These are phyloP conservation scores for Dendrolimus punctatus DNA, from an alignment of 1,140 invertebrate species.

Conservation along the genomic window DNA sequence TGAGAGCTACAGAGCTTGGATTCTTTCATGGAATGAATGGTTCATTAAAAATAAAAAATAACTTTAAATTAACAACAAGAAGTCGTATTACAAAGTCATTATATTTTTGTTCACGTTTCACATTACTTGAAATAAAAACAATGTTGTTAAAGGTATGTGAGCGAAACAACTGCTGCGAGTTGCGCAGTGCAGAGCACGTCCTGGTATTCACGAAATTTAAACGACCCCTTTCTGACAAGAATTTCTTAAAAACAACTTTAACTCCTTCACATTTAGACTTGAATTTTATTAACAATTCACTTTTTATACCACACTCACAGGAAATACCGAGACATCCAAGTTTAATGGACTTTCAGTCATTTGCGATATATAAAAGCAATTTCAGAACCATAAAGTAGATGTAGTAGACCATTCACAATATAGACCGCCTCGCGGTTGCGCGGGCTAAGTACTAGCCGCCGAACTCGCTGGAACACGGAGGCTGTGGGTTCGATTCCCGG, in stretches of 20 bases:
- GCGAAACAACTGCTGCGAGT: constrained; percentile 18
- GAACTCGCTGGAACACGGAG: too few species aligned
- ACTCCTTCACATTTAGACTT: constrained; percentile 15
- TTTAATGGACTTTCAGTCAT: constrained; percentile 36
- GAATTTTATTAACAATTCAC: constrained; percentile 16
- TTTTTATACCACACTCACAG: constrained; percentile 40
- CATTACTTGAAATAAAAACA: constrained; percentile 23
- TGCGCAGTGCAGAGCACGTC: constrained; percentile 20
- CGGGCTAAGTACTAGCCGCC: too few species aligned
- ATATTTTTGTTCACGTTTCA: too few species aligned
- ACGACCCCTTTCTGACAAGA: constrained; percentile 22
- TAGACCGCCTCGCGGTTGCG: too few species aligned
- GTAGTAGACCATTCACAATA: too few species aligned
- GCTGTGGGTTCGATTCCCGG: too few species aligned
- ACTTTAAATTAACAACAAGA: too few species aligned
- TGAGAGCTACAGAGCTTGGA: too few species aligned
- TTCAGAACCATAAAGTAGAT: background rate
- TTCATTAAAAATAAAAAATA: too few species aligned
- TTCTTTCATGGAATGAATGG: too few species aligned
- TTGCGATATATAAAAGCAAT: constrained; percentile 18
- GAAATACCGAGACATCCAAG: constrained; percentile 44
- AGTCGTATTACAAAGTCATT: too few species aligned
- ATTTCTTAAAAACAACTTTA: constrained; percentile 22
- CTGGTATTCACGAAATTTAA: constrained; percentile 36
- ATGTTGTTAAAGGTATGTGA: constrained; percentile 27